A percentile compares a stretch with the other conserved stretches of the same genome.
Conservation (phyloP, 2,888 invertebrate genomes). For the Eremobia ochroleuca region DNA sequence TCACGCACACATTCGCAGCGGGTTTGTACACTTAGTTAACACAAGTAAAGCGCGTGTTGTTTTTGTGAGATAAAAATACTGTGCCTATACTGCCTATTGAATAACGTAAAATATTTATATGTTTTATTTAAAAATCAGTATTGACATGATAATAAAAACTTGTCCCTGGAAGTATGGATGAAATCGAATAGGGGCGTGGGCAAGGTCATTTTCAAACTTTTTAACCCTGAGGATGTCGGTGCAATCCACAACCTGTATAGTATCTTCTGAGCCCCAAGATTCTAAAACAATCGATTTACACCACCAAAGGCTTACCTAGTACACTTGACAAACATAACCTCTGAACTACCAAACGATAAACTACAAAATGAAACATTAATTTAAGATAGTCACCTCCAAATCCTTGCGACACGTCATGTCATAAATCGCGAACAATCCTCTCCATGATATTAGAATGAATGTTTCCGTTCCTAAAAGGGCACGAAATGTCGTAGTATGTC, state of each 20-base stretch:
- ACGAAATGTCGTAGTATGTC: conserved; percentile 74
- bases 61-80: not conserved
- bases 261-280: not conserved
- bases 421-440: conserved; percentile 69
- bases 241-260: too few species aligned
- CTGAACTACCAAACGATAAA: conserved; percentile 18
- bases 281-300: not conserved
- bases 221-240: too few species aligned
- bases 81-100: not conserved
- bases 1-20: not conserved
- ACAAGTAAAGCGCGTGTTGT: not conserved
- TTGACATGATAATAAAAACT: too few species aligned
- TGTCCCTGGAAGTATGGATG: too few species aligned
- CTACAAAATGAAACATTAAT: conserved; percentile 33
- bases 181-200: too few species aligned
- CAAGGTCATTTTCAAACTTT: too few species aligned
- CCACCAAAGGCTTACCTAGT: not conserved
- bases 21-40: not conserved
- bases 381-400: conserved; percentile 46
- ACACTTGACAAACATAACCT: conserved; percentile 26
- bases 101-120: not conserved
- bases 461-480: conserved; percentile 83
- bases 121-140: not conserved
- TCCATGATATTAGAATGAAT: conserved; percentile 76
- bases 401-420: conserved; percentile 55